Evolutionary conservation across 2,113 vertebrate genomes (phyloP), one percentile per base, ranked within the genome.

Genomic region (Bucco capensis): DNA sequence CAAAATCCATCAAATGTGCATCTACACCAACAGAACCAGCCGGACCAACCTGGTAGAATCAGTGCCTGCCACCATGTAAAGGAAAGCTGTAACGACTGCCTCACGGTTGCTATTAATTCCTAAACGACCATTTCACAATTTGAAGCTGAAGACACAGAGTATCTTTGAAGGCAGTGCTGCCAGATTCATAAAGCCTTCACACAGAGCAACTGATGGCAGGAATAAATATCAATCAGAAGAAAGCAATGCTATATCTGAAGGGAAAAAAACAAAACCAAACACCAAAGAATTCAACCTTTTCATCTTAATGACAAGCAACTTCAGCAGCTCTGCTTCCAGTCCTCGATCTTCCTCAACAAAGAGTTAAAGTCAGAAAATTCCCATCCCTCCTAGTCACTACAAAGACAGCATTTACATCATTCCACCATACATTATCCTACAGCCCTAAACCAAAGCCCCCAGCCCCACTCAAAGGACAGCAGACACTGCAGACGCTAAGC

Each of bases 361-460:
- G 64, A 83, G 65, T 69, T 91, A 82, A 94, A 90, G 54, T 47
- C 88, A 91, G 81, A 87, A 86, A 76, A 92, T 60, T 78, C 81
- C 27, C 78, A 82, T 86, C 83, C 91, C 61, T 86, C 74, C 73
- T 73, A 58, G 47, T 65, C 66, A 76, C 83, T 88, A 88, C 65
- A 93, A 93, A 89, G 72, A 47, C 9, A 1, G 50, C 61, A 69
- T 87, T 86, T 78, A 78, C 66, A 92, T 92, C 69, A 71, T 51
- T 73, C 89, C 6, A 2, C 74, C 70, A 35, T 49, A 89, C 50
- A 7, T 82, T 89, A 92, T 46, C 57, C 74, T 64, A 51, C 57
- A 72, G 86, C 25, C 1, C 0, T 46, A 88, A 78, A 82, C 35
- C 70, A 50, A 76, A 83, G 61, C 47, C 79, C 70, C 86, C 53